Percentiles rank a stretch among this genome's conserved stretches.
These are phyloP conservation scores for Erythrocercus mccallii DNA, from an alignment of 2,113 vertebrate genomes.

Conservation along the genomic window DNA sequence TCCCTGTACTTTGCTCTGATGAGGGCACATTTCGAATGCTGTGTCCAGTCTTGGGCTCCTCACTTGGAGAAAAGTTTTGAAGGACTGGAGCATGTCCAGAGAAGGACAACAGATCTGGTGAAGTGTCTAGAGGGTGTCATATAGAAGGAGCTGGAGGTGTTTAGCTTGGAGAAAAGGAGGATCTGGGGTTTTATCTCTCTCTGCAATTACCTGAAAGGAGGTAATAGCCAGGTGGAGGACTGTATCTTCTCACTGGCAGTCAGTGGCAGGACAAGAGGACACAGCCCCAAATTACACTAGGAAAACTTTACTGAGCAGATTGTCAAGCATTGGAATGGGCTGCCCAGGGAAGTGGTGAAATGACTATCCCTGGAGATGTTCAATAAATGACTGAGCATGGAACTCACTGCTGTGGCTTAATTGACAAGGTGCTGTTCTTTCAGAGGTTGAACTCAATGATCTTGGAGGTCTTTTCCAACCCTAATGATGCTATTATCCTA, in stretches of 20 bases:
- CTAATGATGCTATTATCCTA: neutral
- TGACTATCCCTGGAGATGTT: neutral
- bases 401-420: neutral
- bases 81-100: neutral
- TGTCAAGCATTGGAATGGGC: neutral
- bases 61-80: neutral
- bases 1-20: neutral
- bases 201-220: neutral
- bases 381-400: neutral
- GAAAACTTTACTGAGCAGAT: neutral
- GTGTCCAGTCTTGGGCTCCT: neutral
- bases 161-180: neutral
- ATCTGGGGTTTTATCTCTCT: neutral
- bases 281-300: too few species aligned
- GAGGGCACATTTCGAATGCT: neutral
- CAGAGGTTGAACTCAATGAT: neutral
- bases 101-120: neutral
- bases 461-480: neutral
- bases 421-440: neutral
- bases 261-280: neutral
- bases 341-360: neutral
- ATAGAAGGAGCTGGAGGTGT: neutral
- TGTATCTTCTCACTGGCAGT: neutral
- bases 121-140: neutral
- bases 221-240: too few species aligned